phyloP scores from a whole-genome alignment of 2,113 vertebrate genomes.

The Rana temporaria region DNA sequence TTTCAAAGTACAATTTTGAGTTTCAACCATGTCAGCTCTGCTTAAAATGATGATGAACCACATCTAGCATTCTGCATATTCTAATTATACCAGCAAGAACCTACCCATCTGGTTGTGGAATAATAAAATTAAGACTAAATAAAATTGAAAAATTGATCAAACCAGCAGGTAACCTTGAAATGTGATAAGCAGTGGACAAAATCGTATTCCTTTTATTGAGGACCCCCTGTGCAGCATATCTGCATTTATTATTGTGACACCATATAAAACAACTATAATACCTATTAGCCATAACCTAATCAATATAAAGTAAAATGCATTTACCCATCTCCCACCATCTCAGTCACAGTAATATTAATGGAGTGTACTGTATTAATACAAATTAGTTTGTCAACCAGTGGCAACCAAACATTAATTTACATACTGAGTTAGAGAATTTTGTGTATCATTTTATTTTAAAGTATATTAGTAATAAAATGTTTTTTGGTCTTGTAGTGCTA shows the following conservation, averaged over 20 bases:
- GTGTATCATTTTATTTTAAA: neutral
- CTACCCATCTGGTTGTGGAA: conserved; percentile 43
- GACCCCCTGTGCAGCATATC: conserved; percentile 37
- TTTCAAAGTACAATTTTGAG: conserved; percentile 11
- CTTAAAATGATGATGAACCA: conserved; percentile 37
- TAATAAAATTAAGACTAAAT: conserved; percentile 51
- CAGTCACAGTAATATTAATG: conserved; percentile 30
- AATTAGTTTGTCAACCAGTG: neutral
- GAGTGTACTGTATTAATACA: conserved; percentile 5
- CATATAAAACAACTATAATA: conserved; percentile 44
- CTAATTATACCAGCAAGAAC: conserved; percentile 49
- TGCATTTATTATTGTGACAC: conserved; percentile 46
- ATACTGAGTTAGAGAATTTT: neutral
- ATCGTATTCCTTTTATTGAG: conserved; percentile 36
- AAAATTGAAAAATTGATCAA: conserved; percentile 50
- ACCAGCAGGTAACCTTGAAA: conserved; percentile 43
- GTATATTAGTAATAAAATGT: too few species aligned
- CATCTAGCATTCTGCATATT: conserved; percentile 28
- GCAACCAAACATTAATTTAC: neutral
- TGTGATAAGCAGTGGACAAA: conserved; percentile 39
- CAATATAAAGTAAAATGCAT: conserved; percentile 30
- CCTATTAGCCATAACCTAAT: conserved; percentile 38
- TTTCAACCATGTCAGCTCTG: conserved; percentile 34
- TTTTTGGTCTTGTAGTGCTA: too few species aligned
- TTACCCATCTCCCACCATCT: conserved; percentile 25